phyloP scores from a whole-genome alignment of 2,888 invertebrate species.

The Scrobipalpa costella region DNA sequence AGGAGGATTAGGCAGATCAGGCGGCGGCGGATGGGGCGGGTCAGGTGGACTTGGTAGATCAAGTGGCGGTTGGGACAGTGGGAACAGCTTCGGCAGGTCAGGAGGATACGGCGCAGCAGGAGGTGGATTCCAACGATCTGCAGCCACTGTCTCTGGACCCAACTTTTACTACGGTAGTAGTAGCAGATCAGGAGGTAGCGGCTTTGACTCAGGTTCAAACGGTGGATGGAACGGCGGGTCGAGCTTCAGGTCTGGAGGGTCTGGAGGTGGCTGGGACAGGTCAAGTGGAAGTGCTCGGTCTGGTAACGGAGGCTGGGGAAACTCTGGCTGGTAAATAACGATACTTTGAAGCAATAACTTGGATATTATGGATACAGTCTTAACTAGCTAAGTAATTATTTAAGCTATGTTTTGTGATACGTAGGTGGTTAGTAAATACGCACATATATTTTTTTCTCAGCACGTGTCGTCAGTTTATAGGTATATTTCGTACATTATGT shows the following conservation, averaged over 20 bases:
- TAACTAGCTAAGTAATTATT: no score
- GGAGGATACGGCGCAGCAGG: slow-evolving; percentile 20
- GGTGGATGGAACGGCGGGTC: slow-evolving; percentile 7
- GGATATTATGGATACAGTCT: no score
- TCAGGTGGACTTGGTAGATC: slow-evolving; percentile 18
- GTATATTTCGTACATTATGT: no score
- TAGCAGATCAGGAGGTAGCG: slow-evolving; percentile 9
- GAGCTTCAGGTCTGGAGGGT: background rate
- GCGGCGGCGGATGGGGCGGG: slow-evolving; percentile 28
- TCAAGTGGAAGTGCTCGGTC: slow-evolving; percentile 18
- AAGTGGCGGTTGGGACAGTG: slow-evolving; percentile 19
- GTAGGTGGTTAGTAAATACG: no score
- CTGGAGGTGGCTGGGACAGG: slow-evolving; percentile 9
- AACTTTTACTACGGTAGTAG: slow-evolving; percentile 16
- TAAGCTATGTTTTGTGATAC: no score
- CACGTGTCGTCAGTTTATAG: no score
- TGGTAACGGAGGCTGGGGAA: background rate
- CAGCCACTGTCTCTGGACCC: slow-evolving; percentile 3
- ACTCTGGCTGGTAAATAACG: slow-evolving; percentile 10
- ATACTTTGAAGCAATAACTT: background rate
- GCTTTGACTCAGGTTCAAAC: slow-evolving; percentile 3
- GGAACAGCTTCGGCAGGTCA: background rate
- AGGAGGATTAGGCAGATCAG: slow-evolving; percentile 18
- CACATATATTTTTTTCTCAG: no score
- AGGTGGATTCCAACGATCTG: background rate